phyloP scores from a whole-genome alignment of 2,888 invertebrate species.

The Scaptomyza cyrtandrae region DNA sequence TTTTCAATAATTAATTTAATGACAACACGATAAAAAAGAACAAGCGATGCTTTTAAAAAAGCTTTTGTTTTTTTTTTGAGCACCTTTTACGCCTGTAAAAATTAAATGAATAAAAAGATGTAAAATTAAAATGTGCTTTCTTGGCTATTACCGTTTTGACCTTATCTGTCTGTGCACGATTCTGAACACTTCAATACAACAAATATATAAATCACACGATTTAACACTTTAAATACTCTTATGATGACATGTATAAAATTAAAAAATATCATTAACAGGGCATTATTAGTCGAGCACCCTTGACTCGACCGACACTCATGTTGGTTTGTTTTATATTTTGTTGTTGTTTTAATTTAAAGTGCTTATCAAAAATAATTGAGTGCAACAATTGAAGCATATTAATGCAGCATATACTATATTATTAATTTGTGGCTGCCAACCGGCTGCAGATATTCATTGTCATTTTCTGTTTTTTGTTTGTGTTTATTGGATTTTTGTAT shows the following conservation, averaged over 20 bases:
- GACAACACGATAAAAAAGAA: constrained; percentile 27
- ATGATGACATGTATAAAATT: background rate
- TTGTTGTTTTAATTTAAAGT: constrained; percentile 18
- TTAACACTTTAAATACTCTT: background rate
- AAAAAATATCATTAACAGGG: background rate
- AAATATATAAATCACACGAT: background rate
- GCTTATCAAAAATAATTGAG: constrained; percentile 40
- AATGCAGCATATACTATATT: constrained; percentile 44
- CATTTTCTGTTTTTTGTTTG: background rate
- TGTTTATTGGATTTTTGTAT: constrained; percentile 7
- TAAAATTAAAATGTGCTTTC: background rate
- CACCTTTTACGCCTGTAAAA: background rate
- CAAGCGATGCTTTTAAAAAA: constrained; percentile 30
- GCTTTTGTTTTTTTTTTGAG: constrained; percentile 3
- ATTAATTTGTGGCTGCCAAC: constrained; percentile 43
- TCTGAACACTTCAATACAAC: too few species aligned
- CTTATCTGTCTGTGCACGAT: background rate
- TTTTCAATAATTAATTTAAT: constrained; percentile 45
- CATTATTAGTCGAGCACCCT: background rate
- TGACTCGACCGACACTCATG: background rate
- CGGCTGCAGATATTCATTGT: constrained; percentile 10
- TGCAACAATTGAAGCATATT: constrained; percentile 42
- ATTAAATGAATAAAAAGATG: background rate
- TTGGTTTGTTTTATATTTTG: background rate
- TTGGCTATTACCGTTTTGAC: background rate